Base-by-base conservation (phyloP, 2,888 invertebrate species). In the Ptychoptera albimana region DNA sequence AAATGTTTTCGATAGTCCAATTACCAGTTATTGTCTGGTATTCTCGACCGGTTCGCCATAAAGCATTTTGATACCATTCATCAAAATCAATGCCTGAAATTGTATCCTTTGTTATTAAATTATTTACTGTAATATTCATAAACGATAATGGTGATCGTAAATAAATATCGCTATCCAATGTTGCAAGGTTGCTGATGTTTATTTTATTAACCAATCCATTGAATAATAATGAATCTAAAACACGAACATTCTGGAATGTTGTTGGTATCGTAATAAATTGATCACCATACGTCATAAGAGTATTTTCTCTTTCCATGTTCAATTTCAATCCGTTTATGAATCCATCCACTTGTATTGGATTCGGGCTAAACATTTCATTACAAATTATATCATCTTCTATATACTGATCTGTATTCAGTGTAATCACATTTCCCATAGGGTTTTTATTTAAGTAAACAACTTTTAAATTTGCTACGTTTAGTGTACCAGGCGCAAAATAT, bases 261-360 rank as follows among this genome's bases (percentile, higher is more conserved):
- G 69, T 56, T 11, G 67, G 60, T 0, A 66, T 62, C 4, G 45
- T 48, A 12, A 73, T 60, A 11, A 57, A 53, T 53, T 72, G 71
- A 39, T 60, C 42, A 8, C 55, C 57, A 46, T 48, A 48, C 59
- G 73, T 75, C 72, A 69, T 62, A 10, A 74, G 54, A 0, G 74
- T 72, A 47, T 72, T 71, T 13, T 56, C 46, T 45, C 61, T 66
- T 53, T 73, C 71, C 34, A 60, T 47, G 2, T 55, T 46, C 13
- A 76, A 55, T 49, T 67, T 55, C 2, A 61, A 48, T 1, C 57
- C 63, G 52, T 75, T 76, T 0, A 70, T 52, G 0, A 34, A 49
- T 1, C 63, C 64, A 11, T 51, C 47, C 0, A 58, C 54, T 1
- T 31, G 37, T 2, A 66, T 49, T 2, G 49, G 37, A 2, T 46